Conservation (phyloP, 2,113 vertebrate species). For the Callorhinus ursinus region DNA sequence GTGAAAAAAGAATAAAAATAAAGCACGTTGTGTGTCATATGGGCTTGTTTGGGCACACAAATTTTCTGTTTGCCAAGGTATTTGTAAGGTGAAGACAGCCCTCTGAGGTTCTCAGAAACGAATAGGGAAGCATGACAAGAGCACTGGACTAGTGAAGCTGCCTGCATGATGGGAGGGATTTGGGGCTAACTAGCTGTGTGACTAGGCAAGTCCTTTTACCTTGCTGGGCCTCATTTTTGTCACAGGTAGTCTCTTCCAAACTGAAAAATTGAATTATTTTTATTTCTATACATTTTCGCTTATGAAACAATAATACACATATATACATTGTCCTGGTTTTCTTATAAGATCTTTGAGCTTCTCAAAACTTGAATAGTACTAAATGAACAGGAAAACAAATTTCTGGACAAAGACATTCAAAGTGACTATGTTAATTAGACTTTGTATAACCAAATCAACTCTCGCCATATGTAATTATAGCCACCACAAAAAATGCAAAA, state of each 20-base stretch:
- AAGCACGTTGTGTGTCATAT: background rate
- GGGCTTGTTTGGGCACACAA: background rate
- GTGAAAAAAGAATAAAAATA: background rate
- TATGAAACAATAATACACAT: constrained; percentile 39
- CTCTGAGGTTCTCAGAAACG: background rate
- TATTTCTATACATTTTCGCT: background rate
- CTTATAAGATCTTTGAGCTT: constrained; percentile 47
- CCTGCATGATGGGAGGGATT: accelerated
- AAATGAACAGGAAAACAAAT: constrained; percentile 34
- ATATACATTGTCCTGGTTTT: constrained; percentile 47
- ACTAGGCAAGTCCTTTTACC: background rate
- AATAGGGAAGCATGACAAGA: background rate
- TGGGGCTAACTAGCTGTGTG: background rate
- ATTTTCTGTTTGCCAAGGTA: background rate
- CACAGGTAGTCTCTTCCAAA: background rate
- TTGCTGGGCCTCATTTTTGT: background rate
- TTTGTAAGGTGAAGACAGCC: background rate
- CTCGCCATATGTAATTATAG: constrained; percentile 70
- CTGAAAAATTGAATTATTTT: background rate
- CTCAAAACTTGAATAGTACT: background rate
- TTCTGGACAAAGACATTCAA: constrained; percentile 40
- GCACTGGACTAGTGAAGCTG: background rate
- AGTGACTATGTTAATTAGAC: constrained; percentile 62
- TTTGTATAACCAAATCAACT: constrained; percentile 62
- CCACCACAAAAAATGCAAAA: constrained; percentile 21